These are phyloP conservation scores for Hippocampus comes DNA, from an alignment of 2,113 vertebrate genomes.

Conservation along the genomic window DNA sequence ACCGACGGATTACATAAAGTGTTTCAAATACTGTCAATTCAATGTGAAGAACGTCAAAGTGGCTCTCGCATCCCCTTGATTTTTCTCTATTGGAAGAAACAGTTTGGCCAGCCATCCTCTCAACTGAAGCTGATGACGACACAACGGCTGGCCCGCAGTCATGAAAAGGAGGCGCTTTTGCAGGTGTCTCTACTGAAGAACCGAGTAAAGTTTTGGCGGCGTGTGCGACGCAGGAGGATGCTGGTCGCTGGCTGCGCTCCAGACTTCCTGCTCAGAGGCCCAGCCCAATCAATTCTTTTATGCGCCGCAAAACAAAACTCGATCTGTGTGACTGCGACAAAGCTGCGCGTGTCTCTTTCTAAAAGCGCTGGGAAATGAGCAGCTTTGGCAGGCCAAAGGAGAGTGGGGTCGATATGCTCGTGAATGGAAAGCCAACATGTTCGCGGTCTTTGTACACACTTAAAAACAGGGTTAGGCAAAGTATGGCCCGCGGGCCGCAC, in stretches of 20 bases:
- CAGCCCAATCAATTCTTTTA: conserved; percentile 68
- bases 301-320: conserved; percentile 58
- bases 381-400: conserved; percentile 25
- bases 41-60: background rate
- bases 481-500: too few relatives aligned
- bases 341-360: conserved; percentile 40
- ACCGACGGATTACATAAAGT: too few relatives aligned
- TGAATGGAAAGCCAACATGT: conserved; percentile 7
- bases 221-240: conserved; percentile 53
- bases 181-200: conserved; percentile 56
- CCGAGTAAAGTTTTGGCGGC: conserved; percentile 34
- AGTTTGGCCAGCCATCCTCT: background rate
- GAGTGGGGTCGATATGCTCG: conserved; percentile 1
- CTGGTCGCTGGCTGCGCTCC: conserved; percentile 56
- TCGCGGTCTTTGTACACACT: background rate
- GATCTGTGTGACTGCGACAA: conserved; percentile 53
- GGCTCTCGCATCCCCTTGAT: background rate
- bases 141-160: conserved; percentile 31
- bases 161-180: conserved; percentile 11
- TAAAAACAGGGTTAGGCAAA: too few relatives aligned
- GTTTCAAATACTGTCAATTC: too few relatives aligned
- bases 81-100: background rate
- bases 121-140: background rate
- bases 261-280: conserved; percentile 65
- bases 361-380: conserved; percentile 43